phyloP scores from a whole-genome alignment of 2,797 vertebrate species.

The Scolopax rusticola region DNA sequence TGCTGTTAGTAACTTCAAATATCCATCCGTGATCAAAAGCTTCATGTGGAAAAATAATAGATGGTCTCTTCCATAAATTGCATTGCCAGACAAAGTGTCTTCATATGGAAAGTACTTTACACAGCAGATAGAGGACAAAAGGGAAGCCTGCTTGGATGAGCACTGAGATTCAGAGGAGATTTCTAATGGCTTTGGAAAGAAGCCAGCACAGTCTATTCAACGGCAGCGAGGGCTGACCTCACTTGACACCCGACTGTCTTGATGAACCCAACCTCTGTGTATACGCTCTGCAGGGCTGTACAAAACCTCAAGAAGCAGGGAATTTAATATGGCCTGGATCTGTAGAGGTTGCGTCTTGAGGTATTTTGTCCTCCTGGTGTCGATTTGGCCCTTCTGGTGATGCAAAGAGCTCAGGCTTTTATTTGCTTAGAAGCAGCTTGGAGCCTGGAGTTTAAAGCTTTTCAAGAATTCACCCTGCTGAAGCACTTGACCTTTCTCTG shows the following conservation, averaged over 20 bases:
- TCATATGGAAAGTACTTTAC: slow-evolving; percentile 30
- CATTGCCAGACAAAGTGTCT: not conserved
- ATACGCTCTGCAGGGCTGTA: not conserved
- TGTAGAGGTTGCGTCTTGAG: not conserved
- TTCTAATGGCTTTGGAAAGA: not conserved
- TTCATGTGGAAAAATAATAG: slow-evolving; percentile 56
- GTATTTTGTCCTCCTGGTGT: not conserved
- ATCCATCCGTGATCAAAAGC: not conserved
- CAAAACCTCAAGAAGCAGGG: not conserved
- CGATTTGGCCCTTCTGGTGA: not conserved
- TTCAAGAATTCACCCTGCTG: not conserved
- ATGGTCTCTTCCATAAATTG: slow-evolving; percentile 2
- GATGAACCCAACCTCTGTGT: not conserved
- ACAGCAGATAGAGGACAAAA: not conserved
- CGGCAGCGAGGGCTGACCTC: not conserved
- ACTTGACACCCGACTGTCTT: not conserved
- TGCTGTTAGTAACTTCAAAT: slow-evolving; percentile 14
- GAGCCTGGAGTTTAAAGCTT: not conserved
- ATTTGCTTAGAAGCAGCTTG: not conserved
- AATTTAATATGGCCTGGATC: not conserved
- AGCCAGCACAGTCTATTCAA: not conserved
- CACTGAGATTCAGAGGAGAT: not conserved
- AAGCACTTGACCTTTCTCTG: not conserved
- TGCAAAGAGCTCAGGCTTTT: not conserved
- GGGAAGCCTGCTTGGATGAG: not conserved